Percentiles rank a stretch among this genome's conserved stretches.
phyloP scores from a whole-genome alignment of 2,797 vertebrate genomes.

The Myripristis murdjan region DNA sequence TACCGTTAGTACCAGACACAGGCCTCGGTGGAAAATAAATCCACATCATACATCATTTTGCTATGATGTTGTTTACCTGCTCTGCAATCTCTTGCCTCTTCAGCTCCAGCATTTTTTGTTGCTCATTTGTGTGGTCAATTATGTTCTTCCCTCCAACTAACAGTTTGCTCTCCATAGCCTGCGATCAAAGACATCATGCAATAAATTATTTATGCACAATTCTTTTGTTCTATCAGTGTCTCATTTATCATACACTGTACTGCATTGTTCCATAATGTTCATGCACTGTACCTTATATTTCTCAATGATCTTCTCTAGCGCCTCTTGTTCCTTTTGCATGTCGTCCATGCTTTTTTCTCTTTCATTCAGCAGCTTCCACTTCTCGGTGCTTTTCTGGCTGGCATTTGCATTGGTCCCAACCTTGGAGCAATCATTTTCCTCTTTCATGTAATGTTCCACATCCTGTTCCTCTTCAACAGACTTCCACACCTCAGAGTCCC shows the following conservation, averaged over 20 bases:
- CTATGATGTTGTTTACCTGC: slow-evolving; percentile 83
- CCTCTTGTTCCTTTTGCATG: slow-evolving; percentile 92
- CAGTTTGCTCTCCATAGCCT: slow-evolving; percentile 98
- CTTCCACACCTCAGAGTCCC: slow-evolving; percentile 85
- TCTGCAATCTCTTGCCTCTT: slow-evolving; percentile 95
- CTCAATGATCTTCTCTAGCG: slow-evolving; percentile 92
- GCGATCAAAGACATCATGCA: slow-evolving; percentile 51
- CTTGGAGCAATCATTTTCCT: slow-evolving; percentile 86
- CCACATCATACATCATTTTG: too few relatives aligned
- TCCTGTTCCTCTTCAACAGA: slow-evolving; percentile 85
- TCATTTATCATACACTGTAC: slow-evolving; percentile 8
- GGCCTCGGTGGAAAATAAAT: too few relatives aligned
- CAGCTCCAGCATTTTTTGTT: slow-evolving; percentile 95
- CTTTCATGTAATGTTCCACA: slow-evolving; percentile 88
- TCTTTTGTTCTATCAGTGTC: slow-evolving; percentile 52
- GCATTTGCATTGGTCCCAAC: slow-evolving; percentile 86
- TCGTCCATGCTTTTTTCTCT: slow-evolving; percentile 94
- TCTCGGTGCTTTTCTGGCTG: slow-evolving; percentile 89
- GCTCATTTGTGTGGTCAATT: slow-evolving; percentile 97
- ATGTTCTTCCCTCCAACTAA: slow-evolving; percentile 96
- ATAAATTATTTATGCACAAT: slow-evolving; percentile 65
- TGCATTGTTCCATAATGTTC: slow-evolving; percentile 56
- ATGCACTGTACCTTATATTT: slow-evolving; percentile 93
- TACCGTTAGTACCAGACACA: neutral
- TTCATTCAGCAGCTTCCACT: slow-evolving; percentile 89